Evolutionary conservation across 2,113 vertebrate genomes (phyloP), one percentile per base, ranked within the genome.

Genomic region (Neotoma lepida): DNA sequence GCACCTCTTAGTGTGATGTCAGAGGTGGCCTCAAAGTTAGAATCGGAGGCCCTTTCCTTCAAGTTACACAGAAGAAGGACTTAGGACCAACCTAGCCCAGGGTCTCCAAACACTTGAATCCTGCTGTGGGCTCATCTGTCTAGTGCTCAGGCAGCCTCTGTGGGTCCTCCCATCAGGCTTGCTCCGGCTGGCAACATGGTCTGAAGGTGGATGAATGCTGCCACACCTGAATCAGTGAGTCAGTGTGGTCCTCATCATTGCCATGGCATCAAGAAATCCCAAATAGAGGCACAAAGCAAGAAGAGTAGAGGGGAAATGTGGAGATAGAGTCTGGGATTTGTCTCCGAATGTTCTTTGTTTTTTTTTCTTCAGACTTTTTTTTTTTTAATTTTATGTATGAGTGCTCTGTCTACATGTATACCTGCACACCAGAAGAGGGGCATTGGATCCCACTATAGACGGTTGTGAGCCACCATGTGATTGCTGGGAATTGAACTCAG

Each of bases 221-320:
- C 89, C 89, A 89, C 82, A 86, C 61, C 89, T 78, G 61, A 77
- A 74, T 94, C 89, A 86, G 61, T 85, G 33, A 90, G 78, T 93
- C 61, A 63, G 18, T 22, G 49, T 88, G 86, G 51, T 86, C 61
- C 61, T 20, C 20, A 26, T 39, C 26, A 84, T 77, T 61, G 49
- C 89, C 5, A 2, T 5, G 41, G 35, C 64, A 49, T 63, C 54
- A 0, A 3, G 44, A 90, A 58, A 44, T 54, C 41, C 86, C 76
- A 49, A 66, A 14, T 30, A 71, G 71, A 90, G 44, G 35, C 20
- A 2, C 64, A 26, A 49, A 77, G 39, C 6, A 4, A 13, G 24
- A 80, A 44, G 15, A 68, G 84, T 41, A 41, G 81, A 41, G 89
- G 12, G 33, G 89, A 28, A 39, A 71, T 51, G 2, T 2, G 56